These are phyloP conservation scores for Coenonympha glycerion DNA, from an alignment of 2,888 invertebrate genomes.

Conservation along the genomic window DNA sequence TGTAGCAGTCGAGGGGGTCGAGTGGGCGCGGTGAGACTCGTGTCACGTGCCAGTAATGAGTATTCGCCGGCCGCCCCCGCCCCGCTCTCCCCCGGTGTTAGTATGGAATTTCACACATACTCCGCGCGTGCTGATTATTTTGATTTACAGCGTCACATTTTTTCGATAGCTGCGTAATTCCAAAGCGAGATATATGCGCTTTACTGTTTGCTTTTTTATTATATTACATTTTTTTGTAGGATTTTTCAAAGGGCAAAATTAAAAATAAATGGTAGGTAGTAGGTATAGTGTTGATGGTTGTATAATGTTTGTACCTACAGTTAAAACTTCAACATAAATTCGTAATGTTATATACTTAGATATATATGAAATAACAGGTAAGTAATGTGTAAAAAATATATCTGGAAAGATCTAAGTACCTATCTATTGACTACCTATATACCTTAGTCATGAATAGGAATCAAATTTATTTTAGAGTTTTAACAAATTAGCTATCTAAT, in stretches of 20 bases:
- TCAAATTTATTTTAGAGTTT: no score
- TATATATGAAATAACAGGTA: no score
- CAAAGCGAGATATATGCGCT: slow-evolving; percentile 20
- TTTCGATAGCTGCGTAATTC: slow-evolving; percentile 32
- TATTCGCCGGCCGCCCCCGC: slow-evolving; percentile 50
- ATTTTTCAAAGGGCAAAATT: neutral
- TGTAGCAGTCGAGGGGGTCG: slow-evolving; percentile 47
- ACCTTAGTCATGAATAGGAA: no score
- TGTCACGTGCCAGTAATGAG: slow-evolving; percentile 76
- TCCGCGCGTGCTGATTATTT: slow-evolving; percentile 58
- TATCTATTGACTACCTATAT: no score
- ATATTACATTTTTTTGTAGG: neutral
- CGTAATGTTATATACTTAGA: no score
- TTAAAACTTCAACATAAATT: no score
- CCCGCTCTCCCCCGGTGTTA: slow-evolving; percentile 42
- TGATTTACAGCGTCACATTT: slow-evolving; percentile 56
- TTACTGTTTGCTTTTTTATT: slow-evolving; percentile 18
- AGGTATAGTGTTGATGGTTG: neutral
- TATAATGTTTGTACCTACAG: neutral
- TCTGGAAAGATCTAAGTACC: no score
- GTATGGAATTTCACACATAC: slow-evolving; percentile 72
- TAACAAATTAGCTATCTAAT: no score
- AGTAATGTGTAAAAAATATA: no score
- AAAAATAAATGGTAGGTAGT: neutral
- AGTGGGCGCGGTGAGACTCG: slow-evolving; percentile 54